Base-by-base conservation (phyloP, 1,140 invertebrate species). In the Sarcophaga bullata region DNA sequence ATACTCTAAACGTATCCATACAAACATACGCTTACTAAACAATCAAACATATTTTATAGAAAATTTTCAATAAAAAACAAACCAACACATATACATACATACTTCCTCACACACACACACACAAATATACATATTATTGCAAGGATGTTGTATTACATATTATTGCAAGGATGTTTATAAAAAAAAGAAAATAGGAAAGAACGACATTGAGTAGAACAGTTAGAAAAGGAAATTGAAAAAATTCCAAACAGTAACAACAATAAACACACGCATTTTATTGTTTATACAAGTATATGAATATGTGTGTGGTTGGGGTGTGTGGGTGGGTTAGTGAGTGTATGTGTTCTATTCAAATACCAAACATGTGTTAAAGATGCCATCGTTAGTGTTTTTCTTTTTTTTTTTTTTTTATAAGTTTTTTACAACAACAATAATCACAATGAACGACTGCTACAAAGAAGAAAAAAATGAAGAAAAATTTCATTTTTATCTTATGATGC, bases 1-100 rank as follows among this genome's bases (percentile, higher is more conserved):
- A 1, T 37, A 4, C 1, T 37, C 25, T 2, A 1, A 37, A 1
- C 25, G 25, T 49, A 17, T 19, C 17, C 68, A 25, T 73, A 73
- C 68, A 73, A 73, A 7, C 68, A 50, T 62, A 37, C 25, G 25
- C 25, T 37, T 37, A 4, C 25, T 37, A 78, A 49, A 48, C 75
- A 78, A 52, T 78, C 48, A 52, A 78, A 50, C 75, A 78, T 78
- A 78, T 78, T 78, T 78, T 78, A 78, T 78, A 50, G 75, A 78
- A 78, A 78, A 52, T 52, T 48, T 78, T 78, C 75, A 78, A 78
- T 78, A 78, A 78, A 52, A 78, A 78, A 62, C 15, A 58, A 58
- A 58, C 54, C 13, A 37, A 37, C 25, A 37, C 1, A 37, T 4
- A 37, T 37, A 37, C 25, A 37, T 37, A 1, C 25, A 37, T 37